Evolutionary conservation across 1,140 invertebrate species (phyloP).

Genomic region (Lucilia sericata): DNA sequence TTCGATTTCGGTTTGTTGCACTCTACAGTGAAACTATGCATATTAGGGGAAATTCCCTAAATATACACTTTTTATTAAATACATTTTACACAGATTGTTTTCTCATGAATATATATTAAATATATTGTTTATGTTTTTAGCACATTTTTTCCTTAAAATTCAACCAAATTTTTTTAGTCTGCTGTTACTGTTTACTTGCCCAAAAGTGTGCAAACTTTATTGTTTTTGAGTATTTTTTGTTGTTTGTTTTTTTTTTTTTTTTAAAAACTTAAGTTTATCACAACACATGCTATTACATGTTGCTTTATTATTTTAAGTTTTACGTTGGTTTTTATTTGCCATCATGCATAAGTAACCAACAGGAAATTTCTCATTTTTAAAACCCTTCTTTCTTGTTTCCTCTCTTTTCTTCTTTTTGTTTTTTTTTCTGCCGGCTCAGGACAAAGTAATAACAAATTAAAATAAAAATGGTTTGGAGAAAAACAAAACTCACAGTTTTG

Average conservation of each 20-base stretch:
- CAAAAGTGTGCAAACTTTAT: neutral
- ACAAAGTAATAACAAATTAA: neutral
- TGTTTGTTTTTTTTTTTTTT: neutral
- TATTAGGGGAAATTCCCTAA: too few species aligned
- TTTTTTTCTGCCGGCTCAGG: neutral
- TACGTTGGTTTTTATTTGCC: neutral
- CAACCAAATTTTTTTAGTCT: neutral
- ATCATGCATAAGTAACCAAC: neutral
- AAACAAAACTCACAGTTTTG: neutral
- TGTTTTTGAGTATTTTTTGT: neutral
- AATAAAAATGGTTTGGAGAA: neutral
- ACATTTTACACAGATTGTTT: neutral
- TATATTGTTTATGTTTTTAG: neutral
- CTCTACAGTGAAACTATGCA: neutral
- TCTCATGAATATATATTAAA: neutral
- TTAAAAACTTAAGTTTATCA: neutral
- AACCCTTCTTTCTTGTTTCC: neutral
- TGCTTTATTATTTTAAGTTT: conserved; percentile 18
- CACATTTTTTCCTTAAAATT: neutral
- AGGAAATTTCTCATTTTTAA: neutral
- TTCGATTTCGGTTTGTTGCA: neutral
- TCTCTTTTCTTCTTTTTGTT: neutral
- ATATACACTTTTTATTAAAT: neutral
- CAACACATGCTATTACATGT: conserved; percentile 13
- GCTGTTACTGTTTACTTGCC: neutral